Evolutionary conservation across 37 sponge, comb jelly and placozoan genomes (phyloP), one percentile per base, ranked within the genome.

Genomic region (Corticium candelabrum): DNA sequence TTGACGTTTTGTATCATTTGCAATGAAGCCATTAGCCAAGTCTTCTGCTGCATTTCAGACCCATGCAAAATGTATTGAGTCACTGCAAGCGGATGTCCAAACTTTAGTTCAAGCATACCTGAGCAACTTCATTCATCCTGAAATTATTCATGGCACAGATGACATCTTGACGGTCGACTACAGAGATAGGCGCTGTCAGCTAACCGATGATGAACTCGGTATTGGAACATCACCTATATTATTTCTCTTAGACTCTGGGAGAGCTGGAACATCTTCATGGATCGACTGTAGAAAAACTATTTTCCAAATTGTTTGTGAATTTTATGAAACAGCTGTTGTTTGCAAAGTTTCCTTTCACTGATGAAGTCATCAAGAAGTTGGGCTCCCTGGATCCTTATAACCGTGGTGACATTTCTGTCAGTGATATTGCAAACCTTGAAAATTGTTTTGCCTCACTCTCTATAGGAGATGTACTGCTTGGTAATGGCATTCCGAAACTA

Each of bases 61-160:
- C n/a, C n/a, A 82, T 82, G n/a, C 86, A 50, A 43, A 89, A 77
- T 39, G 39, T 67, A 2, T 78, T 30, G 34, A 87, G 69, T 35
- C 35, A n/a, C n/a, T 43, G 56, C 56, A 43, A 11, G 11, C 56
- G 11, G 56, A 43, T 43, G 56, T 43, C 56, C 56, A 43, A 5
- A 43, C 56, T 21, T 43, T 43, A 43, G 11, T 43, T 5, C 5
- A 11, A 43, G 11, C 11, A 5, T 43, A 21, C 11, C 56, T 43
- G 56, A 11, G 11, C 56, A 43, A 43, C 56, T 43, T 43, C 56
- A 11, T 43, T 11, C 5, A 43, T 21, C 56, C 56, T 21, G 56
- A 43, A 11, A 11, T 43, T 11, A 5, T 43, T 21, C 11, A 5
- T 21, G 56, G 11, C 11, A 11, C 56, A 43, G 5, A 5, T 11